Base-by-base conservation (phyloP, 2,797 vertebrate genomes). In the Chelonia mydas region DNA sequence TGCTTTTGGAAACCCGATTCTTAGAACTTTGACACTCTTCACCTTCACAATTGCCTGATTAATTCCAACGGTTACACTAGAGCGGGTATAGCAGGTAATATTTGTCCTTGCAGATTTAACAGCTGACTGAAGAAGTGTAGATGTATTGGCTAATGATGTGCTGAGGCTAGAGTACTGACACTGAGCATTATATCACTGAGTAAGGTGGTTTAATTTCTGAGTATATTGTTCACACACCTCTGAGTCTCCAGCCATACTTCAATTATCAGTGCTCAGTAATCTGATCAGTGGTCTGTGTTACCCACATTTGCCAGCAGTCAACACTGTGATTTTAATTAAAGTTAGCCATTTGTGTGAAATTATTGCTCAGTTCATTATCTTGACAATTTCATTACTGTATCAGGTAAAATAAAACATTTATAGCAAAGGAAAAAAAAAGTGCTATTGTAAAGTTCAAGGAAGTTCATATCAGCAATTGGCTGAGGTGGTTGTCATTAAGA, bases 371-470 rank as follows among this genome's bases (percentile, higher is more conserved):
- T 98, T 98, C 97, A 98, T 98, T 98, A 98, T 98, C 97, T 96
- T 98, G 97, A 98, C 97, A 97, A 98, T 97, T 98, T 97, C 97
- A 98, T 98, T 98, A 97, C 94, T 95, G 90, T 94, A 97, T 95
- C 96, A 97, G 95, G 95, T 98, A 96, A 96, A 97, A 98, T 98
- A 96, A 98, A 98, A 96, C 92, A 96, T 97, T 97, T 96, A 97
- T 97, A 94, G 90, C 89, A 89, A 95, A 86, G 51, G 51, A 94
- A 76, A 90, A 96, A 90, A 57, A 95, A 97, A 96, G 97, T 97
- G 96, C 82, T 93, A 91, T 91, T 86, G 83, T 90, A 93, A 95
- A 90, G 90, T 96, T 97, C 95, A 96, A 95, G 94, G 94, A 96
- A 84, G 96, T 96, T 97, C 97, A 96, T 93, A 90, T 78, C 5